Percentiles rank a stretch among this genome's conserved stretches.
Evolutionary conservation across 2,113 vertebrate species (phyloP).

Genomic region (Dasyurus viverrinus): DNA sequence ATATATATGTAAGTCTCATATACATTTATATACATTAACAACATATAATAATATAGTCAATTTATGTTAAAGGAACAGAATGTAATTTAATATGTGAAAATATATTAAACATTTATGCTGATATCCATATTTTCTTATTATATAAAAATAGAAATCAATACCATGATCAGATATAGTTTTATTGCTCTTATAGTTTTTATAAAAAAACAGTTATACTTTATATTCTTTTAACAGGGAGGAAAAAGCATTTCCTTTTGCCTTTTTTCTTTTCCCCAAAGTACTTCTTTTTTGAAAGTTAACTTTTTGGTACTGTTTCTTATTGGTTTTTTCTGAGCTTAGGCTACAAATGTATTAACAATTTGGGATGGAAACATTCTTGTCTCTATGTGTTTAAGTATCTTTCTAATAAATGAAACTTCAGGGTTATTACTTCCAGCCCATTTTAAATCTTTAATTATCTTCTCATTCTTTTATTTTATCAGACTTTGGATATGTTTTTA

Average conservation of each 20-base stretch:
- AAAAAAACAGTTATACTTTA: slow-evolving; percentile 14
- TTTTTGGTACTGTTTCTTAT: background rate
- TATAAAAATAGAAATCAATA: background rate
- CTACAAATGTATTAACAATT: background rate
- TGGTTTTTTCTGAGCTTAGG: background rate
- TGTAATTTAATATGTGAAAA: background rate
- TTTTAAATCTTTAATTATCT: background rate
- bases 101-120: background rate
- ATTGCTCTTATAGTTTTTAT: background rate
- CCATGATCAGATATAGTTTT: background rate
- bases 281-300: background rate
- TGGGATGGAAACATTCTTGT: background rate
- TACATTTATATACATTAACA: background rate
- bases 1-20: background rate
- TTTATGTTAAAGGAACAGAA: background rate
- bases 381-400: background rate
- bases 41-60: background rate
- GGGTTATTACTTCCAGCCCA: background rate
- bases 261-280: background rate
- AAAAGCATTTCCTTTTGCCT: background rate
- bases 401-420: background rate
- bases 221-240: background rate
- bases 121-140: background rate
- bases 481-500: background rate
- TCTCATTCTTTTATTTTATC: background rate